These are phyloP conservation scores for Ormia ochracea DNA, from an alignment of 2,888 invertebrate genomes.

Conservation along the genomic window DNA sequence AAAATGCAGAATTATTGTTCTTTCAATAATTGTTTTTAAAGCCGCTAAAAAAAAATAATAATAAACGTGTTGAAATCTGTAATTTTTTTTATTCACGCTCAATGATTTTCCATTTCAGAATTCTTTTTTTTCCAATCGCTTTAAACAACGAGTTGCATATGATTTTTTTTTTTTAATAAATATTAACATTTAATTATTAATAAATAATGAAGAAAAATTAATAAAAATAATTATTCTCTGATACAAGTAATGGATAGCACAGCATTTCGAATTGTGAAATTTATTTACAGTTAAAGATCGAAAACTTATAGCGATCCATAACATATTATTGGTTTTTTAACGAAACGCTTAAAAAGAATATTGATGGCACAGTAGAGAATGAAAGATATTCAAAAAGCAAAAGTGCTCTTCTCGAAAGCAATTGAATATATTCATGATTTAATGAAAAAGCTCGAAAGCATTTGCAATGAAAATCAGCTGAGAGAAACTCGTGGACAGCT, in stretches of 20 bases:
- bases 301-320: too few species aligned
- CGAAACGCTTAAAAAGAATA: too few species aligned
- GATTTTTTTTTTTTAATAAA: background rate
- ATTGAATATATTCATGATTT: too few species aligned
- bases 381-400: too few species aligned
- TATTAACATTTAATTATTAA: background rate
- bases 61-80: slow-evolving; percentile 39
- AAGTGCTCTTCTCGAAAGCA: too few species aligned
- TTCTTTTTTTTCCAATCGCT: background rate
- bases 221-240: background rate
- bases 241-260: background rate
- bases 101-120: slow-evolving; percentile 57
- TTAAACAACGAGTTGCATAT: background rate
- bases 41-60: background rate
- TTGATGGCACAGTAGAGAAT: too few species aligned
- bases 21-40: background rate
- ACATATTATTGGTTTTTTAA: too few species aligned
- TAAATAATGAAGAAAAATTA: background rate
- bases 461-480: too few species aligned
- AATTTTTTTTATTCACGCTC: slow-evolving; percentile 37
- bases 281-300: background rate
- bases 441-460: too few species aligned
- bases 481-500: too few species aligned
- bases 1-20: slow-evolving; percentile 3
- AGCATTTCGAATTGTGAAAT: background rate